phyloP scores from a whole-genome alignment of 2,797 vertebrate genomes.

The Mus minutoides region DNA sequence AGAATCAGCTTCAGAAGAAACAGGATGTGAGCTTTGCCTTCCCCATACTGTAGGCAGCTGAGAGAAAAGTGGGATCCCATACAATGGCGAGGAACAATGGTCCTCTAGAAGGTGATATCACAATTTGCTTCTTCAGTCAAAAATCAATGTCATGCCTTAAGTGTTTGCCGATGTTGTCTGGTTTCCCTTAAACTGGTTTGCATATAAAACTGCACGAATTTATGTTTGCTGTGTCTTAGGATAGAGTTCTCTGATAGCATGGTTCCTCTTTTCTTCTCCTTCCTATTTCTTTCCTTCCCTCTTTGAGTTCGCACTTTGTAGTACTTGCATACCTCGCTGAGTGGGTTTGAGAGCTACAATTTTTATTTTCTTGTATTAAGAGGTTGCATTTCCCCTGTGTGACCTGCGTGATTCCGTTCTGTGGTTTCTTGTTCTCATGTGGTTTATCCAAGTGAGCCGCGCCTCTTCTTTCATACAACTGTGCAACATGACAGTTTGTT shows the following conservation, averaged over 20 bases:
- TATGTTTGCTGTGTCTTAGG: neutral
- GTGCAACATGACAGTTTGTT: neutral
- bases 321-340: neutral
- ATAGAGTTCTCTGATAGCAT: neutral
- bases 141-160: neutral
- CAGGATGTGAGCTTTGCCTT: neutral
- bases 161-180: neutral
- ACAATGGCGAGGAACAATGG: neutral
- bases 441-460: neutral
- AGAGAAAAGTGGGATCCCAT: neutral
- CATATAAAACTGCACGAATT: neutral
- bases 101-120: neutral
- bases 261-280: slow-evolving; percentile 57
- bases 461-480: neutral
- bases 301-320: slow-evolving; percentile 1
- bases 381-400: neutral
- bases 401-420: neutral
- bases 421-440: neutral
- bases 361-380: neutral
- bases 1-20: neutral
- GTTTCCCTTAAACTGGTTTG: neutral
- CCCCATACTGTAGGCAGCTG: neutral
- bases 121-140: neutral
- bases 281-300: neutral
- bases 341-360: neutral